Conservation (phyloP, 2,113 vertebrate species). For the human (Homo sapiens) region GRCh38 chr4:153966001-153966500, state of each 20-base stretch:
- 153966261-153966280: not conserved
- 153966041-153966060: not conserved
- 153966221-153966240: not conserved
- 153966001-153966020: not conserved
- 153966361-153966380: not conserved
- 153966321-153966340: too few relatives aligned
- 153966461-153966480: not conserved
- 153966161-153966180: not conserved
- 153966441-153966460: not conserved
- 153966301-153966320: not conserved
- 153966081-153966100: not conserved
- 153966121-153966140: not conserved
- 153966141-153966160: not conserved
- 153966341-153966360: not conserved
- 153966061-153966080: not conserved
- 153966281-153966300: not conserved
- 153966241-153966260: not conserved
- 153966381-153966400: not conserved
- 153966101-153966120: not conserved
- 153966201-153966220: slow-evolving; percentile 5
- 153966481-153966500: not conserved
- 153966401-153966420: not conserved
- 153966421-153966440: not conserved
- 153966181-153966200: not conserved
- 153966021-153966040: not conserved